phyloP scores from a whole-genome alignment of 1,140 invertebrate species.

The Brachionus rubens region DNA sequence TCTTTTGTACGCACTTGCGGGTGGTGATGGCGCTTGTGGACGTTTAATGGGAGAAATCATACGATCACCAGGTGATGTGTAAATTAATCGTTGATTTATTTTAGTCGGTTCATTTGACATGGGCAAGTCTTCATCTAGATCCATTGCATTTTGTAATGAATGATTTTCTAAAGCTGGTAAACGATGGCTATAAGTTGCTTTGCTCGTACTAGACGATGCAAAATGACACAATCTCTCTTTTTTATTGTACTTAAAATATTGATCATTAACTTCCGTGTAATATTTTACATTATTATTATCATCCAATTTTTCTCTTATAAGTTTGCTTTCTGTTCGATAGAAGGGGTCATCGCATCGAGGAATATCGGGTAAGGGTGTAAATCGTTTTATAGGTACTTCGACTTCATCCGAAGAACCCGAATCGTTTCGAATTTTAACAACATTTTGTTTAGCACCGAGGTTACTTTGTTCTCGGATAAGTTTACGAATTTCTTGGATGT shows the following conservation, averaged over 20 bases:
- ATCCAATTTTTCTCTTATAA: neutral
- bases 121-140: constrained; percentile 43
- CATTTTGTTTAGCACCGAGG: neutral
- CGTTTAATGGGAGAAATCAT: constrained; percentile 41
- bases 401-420: neutral
- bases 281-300: neutral
- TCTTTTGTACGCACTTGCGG: constrained; percentile 1
- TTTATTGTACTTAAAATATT: neutral
- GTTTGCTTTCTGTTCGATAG: constrained; percentile 27
- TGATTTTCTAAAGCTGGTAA: constrained; percentile 13
- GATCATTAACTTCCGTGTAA: neutral
- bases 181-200: neutral
- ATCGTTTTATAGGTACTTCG: constrained; percentile 7
- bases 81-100: constrained; percentile 8
- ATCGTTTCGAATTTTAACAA: neutral
- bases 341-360: neutral
- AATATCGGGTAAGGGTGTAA: constrained; percentile 38
- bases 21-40: constrained; percentile 27
- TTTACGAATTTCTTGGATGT: constrained; percentile 33
- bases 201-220: neutral
- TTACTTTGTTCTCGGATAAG: constrained; percentile 32
- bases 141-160: constrained; percentile 2
- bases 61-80: constrained; percentile 29
- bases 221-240: constrained; percentile 40
- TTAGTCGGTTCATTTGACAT: neutral